Base-by-base conservation (phyloP, 2,888 invertebrate genomes). In the Agonopterix arenella region DNA sequence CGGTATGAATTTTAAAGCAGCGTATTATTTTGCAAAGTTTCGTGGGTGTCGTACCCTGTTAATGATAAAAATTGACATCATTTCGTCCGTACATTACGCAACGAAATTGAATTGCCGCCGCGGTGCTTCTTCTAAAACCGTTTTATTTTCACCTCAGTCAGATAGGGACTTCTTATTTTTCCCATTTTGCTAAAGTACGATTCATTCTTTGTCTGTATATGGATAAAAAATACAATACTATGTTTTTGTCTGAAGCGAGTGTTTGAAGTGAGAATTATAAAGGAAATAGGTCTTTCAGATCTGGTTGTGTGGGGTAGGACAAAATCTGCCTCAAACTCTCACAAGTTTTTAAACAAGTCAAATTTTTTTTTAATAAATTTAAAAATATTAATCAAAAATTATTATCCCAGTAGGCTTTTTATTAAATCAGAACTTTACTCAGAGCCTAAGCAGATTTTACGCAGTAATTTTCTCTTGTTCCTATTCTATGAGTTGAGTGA, bases 41-140 rank as follows among this genome's bases (percentile, higher is more conserved):
- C 37, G 46, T 16, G n/a, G n/a, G 11, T 43, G 42, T 8, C 47
- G 28, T 49, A 36, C 53, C 50, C 51, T 59, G 62, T 66, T 75
- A 76, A 74, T 76, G 71, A 70, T 64, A 66, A 62, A 74, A 76
- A 72, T 77, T 76, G 71, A 70, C 66, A 66, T 74, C 66, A 76
- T 76, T 71, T 70, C 65, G 55, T 53, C 60, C 57, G 57, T 55
- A 62, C 61, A 62, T 66, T 65, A 66, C 68, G 64, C 58, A 54
- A 47, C 55, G 51, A 66, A 68, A 72, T 72, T 66, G 66, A 68
- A 73, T 72, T 70, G 63, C 55, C 60, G 54, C 62, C 52, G 54
- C 50, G 62, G 47, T 60, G 55, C 58, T 57, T 60, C 53, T 37
- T 44, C 48, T 45, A 47, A 53, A 45, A 49, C 53, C 48, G 48